A percentile compares a stretch with the other conserved stretches of the same genome.
phyloP scores from a whole-genome alignment of 2,797 vertebrate species.

The Anabacerthia variegaticeps region DNA sequence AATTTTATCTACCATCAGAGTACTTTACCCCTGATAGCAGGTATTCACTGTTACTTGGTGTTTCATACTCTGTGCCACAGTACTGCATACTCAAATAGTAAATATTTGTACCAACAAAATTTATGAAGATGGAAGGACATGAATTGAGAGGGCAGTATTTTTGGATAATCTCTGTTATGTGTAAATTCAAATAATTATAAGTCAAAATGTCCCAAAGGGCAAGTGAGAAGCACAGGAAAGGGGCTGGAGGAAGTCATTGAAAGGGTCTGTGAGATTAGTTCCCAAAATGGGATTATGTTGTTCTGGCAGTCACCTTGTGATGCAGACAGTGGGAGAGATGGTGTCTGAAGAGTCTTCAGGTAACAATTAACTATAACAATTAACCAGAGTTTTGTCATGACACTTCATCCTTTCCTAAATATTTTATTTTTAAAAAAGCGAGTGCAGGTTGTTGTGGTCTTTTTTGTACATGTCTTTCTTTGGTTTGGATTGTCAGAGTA shows the following conservation, averaged over 20 bases:
- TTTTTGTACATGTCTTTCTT: background rate
- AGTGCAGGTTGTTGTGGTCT: rapidly evolving
- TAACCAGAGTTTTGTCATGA: background rate
- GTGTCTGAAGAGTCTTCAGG: background rate
- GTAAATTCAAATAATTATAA: background rate
- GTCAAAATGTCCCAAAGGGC: background rate
- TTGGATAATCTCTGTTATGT: background rate
- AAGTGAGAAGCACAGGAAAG: background rate
- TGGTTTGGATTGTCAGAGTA: background rate
- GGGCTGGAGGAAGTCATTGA: background rate
- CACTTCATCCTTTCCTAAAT: background rate
- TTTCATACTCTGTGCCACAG: background rate
- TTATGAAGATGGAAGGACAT: background rate
- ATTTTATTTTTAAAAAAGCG: background rate
- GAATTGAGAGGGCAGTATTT: background rate
- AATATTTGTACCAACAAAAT: background rate
- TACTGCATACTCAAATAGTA: background rate
- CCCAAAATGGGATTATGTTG: background rate
- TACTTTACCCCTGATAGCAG: background rate
- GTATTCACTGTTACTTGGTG: background rate
- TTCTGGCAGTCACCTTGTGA: background rate
- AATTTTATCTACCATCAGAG: background rate
- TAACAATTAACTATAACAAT: background rate
- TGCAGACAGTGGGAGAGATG: background rate
- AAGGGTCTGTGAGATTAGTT: background rate